These are phyloP conservation scores for Cygnus atratus DNA, from an alignment of 2,113 vertebrate species.

Conservation along the genomic window DNA sequence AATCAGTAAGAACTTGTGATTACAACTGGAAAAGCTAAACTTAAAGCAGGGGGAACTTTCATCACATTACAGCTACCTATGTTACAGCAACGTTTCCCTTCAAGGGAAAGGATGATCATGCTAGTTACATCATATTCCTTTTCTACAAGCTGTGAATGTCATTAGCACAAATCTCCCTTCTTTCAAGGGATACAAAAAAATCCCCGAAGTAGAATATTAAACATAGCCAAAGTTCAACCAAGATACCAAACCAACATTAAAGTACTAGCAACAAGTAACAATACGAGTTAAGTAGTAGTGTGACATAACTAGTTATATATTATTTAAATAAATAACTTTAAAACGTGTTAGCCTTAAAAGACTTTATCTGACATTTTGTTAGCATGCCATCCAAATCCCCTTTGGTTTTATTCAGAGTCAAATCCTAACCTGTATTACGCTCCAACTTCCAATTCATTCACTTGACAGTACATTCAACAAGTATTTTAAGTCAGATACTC, in stretches of 20 bases:
- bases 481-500: background rate
- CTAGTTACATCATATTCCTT: background rate
- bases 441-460: background rate
- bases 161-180: background rate
- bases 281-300: background rate
- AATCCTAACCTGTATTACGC: background rate
- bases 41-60: background rate
- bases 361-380: accelerated
- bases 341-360: background rate
- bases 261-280: background rate
- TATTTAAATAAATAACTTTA: background rate
- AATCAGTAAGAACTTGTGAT: background rate
- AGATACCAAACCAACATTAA: background rate
- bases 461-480: accelerated
- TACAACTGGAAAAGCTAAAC: background rate
- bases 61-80: background rate
- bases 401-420: background rate
- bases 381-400: accelerated
- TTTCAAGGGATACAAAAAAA: background rate
- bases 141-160: background rate
- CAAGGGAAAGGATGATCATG: background rate
- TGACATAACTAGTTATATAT: background rate
- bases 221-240: background rate
- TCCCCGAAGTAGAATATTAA: background rate
- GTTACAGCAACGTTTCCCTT: background rate